phyloP scores from a whole-genome alignment of 2,888 invertebrate genomes.

The Stictocephala bisonia region DNA sequence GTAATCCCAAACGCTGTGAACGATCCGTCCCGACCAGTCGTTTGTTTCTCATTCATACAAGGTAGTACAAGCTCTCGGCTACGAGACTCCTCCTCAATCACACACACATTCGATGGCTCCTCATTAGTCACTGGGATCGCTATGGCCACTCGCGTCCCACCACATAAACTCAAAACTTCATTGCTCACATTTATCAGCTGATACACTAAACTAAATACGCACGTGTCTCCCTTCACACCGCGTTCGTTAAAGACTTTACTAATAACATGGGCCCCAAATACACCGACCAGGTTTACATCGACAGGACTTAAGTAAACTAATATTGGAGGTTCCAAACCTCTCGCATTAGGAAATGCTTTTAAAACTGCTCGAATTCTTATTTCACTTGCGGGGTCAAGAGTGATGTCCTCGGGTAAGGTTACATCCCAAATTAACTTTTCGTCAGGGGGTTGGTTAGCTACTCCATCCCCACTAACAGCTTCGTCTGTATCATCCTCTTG shows the following conservation, averaged over 20 bases:
- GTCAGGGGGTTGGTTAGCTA: neutral
- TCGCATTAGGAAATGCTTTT: neutral
- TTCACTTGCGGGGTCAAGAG: neutral
- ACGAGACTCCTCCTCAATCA: neutral
- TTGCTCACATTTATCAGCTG: neutral
- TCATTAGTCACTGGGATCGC: neutral
- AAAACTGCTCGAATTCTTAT: neutral
- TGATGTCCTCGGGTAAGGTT: neutral
- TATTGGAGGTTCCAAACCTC: neutral
- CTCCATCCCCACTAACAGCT: neutral
- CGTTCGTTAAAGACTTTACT: slow-evolving; percentile 18
- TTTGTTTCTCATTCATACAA: no score
- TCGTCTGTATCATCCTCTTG: neutral
- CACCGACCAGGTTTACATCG: neutral
- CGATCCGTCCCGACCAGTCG: no score
- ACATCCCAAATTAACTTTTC: neutral
- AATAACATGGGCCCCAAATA: neutral
- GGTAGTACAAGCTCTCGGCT: slow-evolving; percentile 1
- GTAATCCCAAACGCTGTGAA: no score
- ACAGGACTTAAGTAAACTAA: neutral
- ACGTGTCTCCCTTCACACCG: neutral
- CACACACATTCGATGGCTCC: neutral
- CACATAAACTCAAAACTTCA: neutral
- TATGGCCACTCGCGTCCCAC: slow-evolving; percentile 22
- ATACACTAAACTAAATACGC: neutral